A percentile compares a stretch with the other conserved stretches of the same genome.
Evolutionary conservation across 2,113 vertebrate genomes (phyloP).

Genomic region (Zootoca vivipara): DNA sequence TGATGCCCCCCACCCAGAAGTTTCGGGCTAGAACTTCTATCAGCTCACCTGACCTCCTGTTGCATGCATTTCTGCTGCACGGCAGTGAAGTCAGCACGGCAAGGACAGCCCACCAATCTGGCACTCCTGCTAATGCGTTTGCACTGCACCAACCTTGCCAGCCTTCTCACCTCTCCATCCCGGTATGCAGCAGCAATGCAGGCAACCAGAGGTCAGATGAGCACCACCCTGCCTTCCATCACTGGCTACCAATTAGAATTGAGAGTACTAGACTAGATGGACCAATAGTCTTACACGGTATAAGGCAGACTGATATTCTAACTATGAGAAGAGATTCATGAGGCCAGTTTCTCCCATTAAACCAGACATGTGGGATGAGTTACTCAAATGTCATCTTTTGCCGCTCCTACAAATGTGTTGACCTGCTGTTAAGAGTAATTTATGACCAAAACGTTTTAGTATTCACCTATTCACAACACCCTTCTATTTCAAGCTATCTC

Average conservation of each 20-base stretch:
- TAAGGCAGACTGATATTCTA: neutral
- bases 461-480: neutral
- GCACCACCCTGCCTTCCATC: neutral
- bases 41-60: no score
- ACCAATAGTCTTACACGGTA: neutral
- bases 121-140: no score
- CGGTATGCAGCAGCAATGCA: neutral
- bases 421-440: neutral
- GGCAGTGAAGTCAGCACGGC: no score
- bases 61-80: no score
- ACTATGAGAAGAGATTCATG: neutral
- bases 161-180: neutral
- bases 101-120: no score
- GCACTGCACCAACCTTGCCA: no score
- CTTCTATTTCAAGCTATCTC: rapidly evolving
- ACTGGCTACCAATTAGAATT: neutral
- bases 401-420: neutral
- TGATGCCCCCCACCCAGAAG: no score
- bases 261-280: neutral
- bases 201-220: neutral
- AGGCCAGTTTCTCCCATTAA: neutral
- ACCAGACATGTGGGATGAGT: neutral
- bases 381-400: neutral
- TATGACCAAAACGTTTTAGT: neutral
- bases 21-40: no score